A percentile compares a stretch with the other conserved stretches of the same genome.
Evolutionary conservation across 1,140 invertebrate genomes (phyloP).

Genomic region (Eufriesea mexicana): DNA sequence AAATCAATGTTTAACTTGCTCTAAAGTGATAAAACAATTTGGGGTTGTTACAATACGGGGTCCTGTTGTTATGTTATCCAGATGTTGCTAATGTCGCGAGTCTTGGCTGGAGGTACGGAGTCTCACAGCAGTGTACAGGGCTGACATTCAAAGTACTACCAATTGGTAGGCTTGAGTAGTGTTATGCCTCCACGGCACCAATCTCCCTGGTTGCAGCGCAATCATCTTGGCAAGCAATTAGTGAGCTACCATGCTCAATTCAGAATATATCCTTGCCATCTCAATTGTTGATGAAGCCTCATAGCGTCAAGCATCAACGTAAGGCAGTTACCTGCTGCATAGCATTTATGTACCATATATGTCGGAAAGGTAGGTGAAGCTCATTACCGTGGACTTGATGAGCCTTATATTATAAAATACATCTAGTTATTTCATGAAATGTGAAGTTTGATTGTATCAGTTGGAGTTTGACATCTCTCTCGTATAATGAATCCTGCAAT

Average conservation of each 20-base stretch:
- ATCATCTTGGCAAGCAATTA: conserved; percentile 78
- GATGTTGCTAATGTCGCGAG: conserved; percentile 79
- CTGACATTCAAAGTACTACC: conserved; percentile 81
- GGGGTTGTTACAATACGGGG: conserved; percentile 72
- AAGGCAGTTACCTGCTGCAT: conserved; percentile 81
- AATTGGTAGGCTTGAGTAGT: conserved; percentile 79
- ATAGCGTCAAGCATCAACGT: conserved; percentile 78
- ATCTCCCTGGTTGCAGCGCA: conserved; percentile 75
- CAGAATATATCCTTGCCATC: conserved; percentile 76
- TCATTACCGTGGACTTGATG: conserved; percentile 63
- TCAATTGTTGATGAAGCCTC: conserved; percentile 80
- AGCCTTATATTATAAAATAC: conserved; percentile 62
- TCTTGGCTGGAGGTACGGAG: conserved; percentile 76
- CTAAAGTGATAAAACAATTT: conserved; percentile 65
- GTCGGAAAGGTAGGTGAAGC: conserved; percentile 79
- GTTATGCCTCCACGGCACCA: conserved; percentile 79
- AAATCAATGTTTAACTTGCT: conserved; percentile 63
- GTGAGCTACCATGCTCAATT: conserved; percentile 78
- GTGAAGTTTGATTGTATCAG: conserved; percentile 35
- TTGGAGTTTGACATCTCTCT: conserved; percentile 31
- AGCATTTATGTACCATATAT: conserved; percentile 82
- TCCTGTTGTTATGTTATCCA: conserved; percentile 76
- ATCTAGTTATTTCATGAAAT: conserved; percentile 50
- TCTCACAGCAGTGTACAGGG: conserved; percentile 73
- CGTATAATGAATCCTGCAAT: conserved; percentile 21